These are phyloP conservation scores for Athene noctua DNA, from an alignment of 2,113 vertebrate genomes.

Conservation along the genomic window DNA sequence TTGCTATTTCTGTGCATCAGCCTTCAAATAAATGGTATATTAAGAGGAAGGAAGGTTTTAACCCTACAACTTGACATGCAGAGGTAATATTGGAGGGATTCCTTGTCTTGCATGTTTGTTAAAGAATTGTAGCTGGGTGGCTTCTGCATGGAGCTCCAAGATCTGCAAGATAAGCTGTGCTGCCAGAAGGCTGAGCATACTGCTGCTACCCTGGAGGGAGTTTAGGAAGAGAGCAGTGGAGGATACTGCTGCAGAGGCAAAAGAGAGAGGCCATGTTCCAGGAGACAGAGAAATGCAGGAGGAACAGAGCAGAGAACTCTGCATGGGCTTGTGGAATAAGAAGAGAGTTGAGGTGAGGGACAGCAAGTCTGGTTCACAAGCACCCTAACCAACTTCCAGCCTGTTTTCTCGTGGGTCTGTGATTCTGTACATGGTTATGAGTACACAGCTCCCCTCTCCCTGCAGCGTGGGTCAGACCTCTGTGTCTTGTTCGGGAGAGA, in stretches of 20 bases:
- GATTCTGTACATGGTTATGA: neutral
- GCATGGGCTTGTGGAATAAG: neutral
- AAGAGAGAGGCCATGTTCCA: neutral
- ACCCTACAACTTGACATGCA: neutral
- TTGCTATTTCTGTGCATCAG: neutral
- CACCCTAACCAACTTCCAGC: neutral
- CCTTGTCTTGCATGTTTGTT: neutral
- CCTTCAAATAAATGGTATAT: neutral
- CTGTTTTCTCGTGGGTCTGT: neutral
- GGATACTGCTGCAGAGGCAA: neutral
- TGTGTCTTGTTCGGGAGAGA: neutral
- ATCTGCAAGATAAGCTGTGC: neutral
- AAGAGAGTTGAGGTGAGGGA: neutral
- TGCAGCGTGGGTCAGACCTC: neutral
- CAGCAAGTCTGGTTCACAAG: neutral
- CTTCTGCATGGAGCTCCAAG: neutral
- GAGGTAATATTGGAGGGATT: neutral
- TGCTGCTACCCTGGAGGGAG: neutral
- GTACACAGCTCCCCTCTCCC: neutral
- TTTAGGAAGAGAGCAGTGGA: neutral
- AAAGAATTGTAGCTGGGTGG: neutral
- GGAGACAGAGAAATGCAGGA: neutral
- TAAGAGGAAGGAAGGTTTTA: neutral
- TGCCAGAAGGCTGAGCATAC: constrained; percentile 5
- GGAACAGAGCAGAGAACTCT: neutral